Conservation (phyloP, 1,140 invertebrate species). For the Pseudomyrmex cubaensis region DNA sequence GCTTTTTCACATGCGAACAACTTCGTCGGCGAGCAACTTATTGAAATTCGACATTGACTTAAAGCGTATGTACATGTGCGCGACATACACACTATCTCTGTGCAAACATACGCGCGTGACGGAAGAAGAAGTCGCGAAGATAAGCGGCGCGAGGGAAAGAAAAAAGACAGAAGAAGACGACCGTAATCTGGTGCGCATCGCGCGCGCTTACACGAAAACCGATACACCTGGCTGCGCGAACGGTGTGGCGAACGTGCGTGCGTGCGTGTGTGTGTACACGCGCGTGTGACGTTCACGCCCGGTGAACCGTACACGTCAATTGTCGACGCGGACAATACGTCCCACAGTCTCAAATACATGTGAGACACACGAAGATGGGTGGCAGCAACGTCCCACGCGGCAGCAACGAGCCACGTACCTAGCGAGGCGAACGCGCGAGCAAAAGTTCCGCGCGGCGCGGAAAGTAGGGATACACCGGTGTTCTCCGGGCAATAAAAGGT, state of each 20-base stretch:
- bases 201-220: background rate
- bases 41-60: constrained; percentile 34
- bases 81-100: background rate
- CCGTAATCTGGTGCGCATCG: background rate
- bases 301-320: background rate
- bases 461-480: constrained; percentile 78
- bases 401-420: constrained; percentile 36
- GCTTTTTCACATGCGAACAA: background rate
- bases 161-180: background rate
- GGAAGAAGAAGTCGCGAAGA: background rate
- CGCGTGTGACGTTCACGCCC: background rate
- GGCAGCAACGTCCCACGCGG: constrained; percentile 71
- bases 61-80: background rate
- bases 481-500: constrained; percentile 75
- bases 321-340: constrained; percentile 21
- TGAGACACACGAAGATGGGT: constrained; percentile 47
- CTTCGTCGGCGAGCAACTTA: background rate
- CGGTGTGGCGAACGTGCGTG: background rate
- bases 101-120: constrained; percentile 9
- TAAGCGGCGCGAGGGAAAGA: background rate
- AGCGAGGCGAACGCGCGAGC: constrained; percentile 41
- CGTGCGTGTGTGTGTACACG: background rate
- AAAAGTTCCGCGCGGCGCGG: constrained; percentile 39
- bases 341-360: constrained; percentile 17
- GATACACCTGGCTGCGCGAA: constrained; percentile 11